Percentiles rank a stretch among this genome's conserved stretches.
Evolutionary conservation across 2,888 invertebrate species (phyloP).

Genomic region (Adela reaumurella): DNA sequence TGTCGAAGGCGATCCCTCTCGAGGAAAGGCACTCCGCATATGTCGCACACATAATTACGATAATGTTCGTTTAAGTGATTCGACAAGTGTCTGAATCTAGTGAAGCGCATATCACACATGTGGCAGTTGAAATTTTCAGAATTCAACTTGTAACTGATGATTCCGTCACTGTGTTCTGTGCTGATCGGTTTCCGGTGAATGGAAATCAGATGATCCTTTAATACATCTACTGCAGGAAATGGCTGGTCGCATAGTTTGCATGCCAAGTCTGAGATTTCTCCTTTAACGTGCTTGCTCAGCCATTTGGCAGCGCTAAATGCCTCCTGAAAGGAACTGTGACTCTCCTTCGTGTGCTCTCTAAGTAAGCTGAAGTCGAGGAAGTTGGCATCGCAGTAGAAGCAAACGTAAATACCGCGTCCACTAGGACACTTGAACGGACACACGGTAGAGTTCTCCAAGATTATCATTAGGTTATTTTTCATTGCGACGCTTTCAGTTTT

Average conservation of each 20-base stretch:
- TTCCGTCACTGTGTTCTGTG: constrained; percentile 4
- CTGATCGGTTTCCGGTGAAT: constrained; percentile 6
- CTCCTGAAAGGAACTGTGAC: background rate
- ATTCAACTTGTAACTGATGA: constrained; percentile 7
- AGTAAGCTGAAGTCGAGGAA: background rate
- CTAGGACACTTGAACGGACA: constrained; percentile 3
- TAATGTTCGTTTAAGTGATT: constrained; percentile 9
- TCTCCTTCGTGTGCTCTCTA: background rate
- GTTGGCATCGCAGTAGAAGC: constrained; percentile 3
- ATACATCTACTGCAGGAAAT: constrained; percentile 20
- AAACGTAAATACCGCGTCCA: background rate
- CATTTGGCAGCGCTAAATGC: background rate
- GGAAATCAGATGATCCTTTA: constrained; percentile 9
- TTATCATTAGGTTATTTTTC: constrained; percentile 1
- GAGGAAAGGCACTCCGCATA: constrained; percentile 7
- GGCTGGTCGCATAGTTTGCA: constrained; percentile 40
- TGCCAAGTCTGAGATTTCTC: constrained; percentile 39
- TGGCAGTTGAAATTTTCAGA: constrained; percentile 14
- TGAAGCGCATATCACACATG: constrained; percentile 6
- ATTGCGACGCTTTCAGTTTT: too few relatives aligned
- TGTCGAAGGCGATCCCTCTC: constrained; percentile 5
- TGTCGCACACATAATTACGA: constrained; percentile 8
- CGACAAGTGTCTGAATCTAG: constrained; percentile 6
- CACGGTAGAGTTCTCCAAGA: constrained; percentile 2
- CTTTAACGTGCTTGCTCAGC: constrained; percentile 19